Evolutionary conservation across 2,797 vertebrate species (phyloP).

Genomic region (Lutjanus argentimaculatus): DNA sequence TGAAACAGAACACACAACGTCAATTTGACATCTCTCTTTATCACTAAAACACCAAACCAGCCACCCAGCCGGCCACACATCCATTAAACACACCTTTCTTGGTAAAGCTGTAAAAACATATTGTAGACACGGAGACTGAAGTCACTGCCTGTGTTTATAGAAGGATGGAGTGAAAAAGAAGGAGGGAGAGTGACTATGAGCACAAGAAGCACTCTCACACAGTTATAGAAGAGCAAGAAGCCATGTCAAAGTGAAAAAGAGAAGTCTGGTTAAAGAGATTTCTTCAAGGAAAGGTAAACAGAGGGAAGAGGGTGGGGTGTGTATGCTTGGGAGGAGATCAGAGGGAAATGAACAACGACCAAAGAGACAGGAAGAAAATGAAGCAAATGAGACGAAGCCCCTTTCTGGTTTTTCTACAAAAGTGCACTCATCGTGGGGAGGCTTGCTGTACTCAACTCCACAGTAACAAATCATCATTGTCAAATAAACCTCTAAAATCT

Average conservation of each 20-base stretch:
- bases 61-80: conserved; percentile 23
- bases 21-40: conserved; percentile 32
- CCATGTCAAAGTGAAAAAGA: conserved; percentile 37
- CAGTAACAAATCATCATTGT: conserved; percentile 76
- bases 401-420: conserved; percentile 41
- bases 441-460: conserved; percentile 32
- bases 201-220: conserved; percentile 42
- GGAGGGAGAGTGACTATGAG: conserved; percentile 24
- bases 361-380: conserved; percentile 62
- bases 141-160: conserved; percentile 56
- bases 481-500: conserved; percentile 75
- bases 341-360: conserved; percentile 53
- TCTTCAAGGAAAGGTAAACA: conserved; percentile 71
- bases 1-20: conserved; percentile 73
- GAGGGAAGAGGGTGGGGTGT: conserved; percentile 55
- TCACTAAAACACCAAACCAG: conserved; percentile 35
- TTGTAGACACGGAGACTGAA: conserved; percentile 43
- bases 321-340: conserved; percentile 65
- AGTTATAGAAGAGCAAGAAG: conserved; percentile 16
- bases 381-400: conserved; percentile 62
- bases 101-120: conserved; percentile 61
- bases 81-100: conserved; percentile 61
- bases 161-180: conserved; percentile 17
- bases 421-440: conserved; percentile 50
- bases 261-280: conserved; percentile 45